Evolutionary conservation across 92 coral and sea anemone genomes (phyloP).

Genomic region (Nematostella vectensis): DNA sequence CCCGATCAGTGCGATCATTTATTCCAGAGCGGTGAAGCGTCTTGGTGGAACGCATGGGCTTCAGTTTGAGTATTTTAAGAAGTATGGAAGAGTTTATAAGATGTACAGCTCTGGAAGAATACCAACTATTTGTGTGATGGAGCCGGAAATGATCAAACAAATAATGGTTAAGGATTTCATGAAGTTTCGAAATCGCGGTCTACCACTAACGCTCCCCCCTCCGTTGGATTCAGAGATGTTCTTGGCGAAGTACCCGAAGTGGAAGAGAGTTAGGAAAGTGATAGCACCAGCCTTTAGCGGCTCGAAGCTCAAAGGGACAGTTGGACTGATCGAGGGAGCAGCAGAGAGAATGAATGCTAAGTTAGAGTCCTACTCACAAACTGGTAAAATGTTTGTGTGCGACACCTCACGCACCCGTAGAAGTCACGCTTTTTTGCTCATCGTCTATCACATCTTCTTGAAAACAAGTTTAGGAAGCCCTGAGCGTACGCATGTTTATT

Average conservation of each 20-base stretch:
- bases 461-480: no score
- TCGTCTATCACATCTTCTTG: no score
- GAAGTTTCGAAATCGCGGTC: conserved; percentile 37
- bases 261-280: conserved; percentile 43
- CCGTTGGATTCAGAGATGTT: conserved; percentile 46
- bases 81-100: conserved; percentile 33
- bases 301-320: conserved; percentile 25
- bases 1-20: conserved; percentile 20
- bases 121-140: conserved; percentile 22
- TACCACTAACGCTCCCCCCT: conserved; percentile 29
- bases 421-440: no score
- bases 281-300: conserved; percentile 33
- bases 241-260: conserved; percentile 24
- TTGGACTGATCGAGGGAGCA: conserved; percentile 21
- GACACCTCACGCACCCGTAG: no score
- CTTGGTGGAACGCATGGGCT: conserved; percentile 22
- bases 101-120: conserved; percentile 6
- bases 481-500: no score
- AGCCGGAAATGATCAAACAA: conserved; percentile 42
- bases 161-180: conserved; percentile 41
- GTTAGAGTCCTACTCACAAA: conserved; percentile 6
- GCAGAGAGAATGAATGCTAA: conserved; percentile 21
- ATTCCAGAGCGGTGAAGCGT: conserved; percentile 15
- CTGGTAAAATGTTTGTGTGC: conserved; percentile 18
- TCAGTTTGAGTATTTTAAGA: conserved; percentile 16